These are phyloP conservation scores for Alectoris magna DNA, from an alignment of 2,797 vertebrate species.

Conservation along the genomic window DNA sequence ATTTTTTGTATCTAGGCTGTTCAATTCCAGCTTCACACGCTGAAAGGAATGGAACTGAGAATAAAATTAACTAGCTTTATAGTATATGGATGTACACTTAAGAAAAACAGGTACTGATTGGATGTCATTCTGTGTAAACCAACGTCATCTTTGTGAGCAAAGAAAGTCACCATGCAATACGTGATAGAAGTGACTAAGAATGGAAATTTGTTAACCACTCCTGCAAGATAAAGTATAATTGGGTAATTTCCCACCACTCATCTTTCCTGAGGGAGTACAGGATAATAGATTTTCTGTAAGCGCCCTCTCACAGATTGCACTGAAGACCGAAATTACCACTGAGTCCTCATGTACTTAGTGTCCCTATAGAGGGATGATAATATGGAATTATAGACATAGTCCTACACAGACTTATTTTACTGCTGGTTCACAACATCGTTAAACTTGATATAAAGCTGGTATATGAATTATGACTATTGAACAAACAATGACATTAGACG, in stretches of 20 bases:
- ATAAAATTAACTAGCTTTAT: neutral
- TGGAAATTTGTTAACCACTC: neutral
- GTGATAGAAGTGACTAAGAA: neutral
- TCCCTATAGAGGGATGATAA: neutral
- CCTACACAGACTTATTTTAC: neutral
- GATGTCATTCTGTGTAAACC: neutral
- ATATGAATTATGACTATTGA: neutral
- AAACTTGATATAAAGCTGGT: neutral
- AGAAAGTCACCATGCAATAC: neutral
- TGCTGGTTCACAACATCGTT: neutral
- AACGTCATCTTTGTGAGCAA: neutral
- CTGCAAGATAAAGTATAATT: neutral
- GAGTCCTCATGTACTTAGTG: neutral
- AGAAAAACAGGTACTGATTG: neutral
- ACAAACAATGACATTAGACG: neutral
- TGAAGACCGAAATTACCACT: neutral
- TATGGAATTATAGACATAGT: neutral
- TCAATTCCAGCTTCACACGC: neutral
- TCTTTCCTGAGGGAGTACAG: slow-evolving; percentile 1
- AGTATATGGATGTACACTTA: neutral
- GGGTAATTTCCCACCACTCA: neutral
- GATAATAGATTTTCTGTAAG: slow-evolving; percentile 23
- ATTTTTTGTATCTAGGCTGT: neutral
- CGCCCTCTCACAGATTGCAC: neutral
- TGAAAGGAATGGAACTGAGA: neutral